phyloP scores from a whole-genome alignment of 2,113 vertebrate genomes.

The Mandrillus leucophaeus region DNA sequence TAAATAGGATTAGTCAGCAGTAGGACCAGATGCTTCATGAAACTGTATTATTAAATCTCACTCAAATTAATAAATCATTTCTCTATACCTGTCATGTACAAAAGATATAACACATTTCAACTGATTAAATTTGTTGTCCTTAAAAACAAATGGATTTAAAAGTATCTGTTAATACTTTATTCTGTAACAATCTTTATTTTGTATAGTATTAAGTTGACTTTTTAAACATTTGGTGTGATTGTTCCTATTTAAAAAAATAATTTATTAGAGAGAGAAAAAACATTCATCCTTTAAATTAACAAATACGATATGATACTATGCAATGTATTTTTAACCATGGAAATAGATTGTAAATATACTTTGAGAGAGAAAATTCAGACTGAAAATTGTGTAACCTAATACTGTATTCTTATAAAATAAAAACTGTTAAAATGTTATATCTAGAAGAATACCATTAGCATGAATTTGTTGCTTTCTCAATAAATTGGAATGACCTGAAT shows the following conservation, averaged over 20 bases:
- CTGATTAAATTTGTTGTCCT: background rate
- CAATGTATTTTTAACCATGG: background rate
- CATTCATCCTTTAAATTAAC: background rate
- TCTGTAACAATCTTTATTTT: background rate
- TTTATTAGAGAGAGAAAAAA: background rate
- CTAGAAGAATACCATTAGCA: background rate
- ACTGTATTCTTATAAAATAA: background rate
- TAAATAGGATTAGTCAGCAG: background rate
- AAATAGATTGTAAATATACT: background rate
- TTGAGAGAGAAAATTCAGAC: background rate
- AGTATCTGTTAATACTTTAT: background rate
- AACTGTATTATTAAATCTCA: background rate
- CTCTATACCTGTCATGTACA: background rate
- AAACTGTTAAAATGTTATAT: background rate
- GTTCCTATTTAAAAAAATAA: background rate
- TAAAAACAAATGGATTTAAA: slow-evolving; percentile 9
- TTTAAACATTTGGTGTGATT: background rate
- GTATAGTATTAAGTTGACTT: background rate
- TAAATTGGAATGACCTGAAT: background rate
- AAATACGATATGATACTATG: background rate
- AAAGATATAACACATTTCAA: background rate
- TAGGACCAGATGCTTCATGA: background rate
- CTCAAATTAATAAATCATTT: background rate
- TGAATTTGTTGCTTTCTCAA: background rate
- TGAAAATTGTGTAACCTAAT: background rate